These are phyloP conservation scores for Poicephalus meyeri DNA, from an alignment of 2,113 vertebrate species.

Conservation along the genomic window DNA sequence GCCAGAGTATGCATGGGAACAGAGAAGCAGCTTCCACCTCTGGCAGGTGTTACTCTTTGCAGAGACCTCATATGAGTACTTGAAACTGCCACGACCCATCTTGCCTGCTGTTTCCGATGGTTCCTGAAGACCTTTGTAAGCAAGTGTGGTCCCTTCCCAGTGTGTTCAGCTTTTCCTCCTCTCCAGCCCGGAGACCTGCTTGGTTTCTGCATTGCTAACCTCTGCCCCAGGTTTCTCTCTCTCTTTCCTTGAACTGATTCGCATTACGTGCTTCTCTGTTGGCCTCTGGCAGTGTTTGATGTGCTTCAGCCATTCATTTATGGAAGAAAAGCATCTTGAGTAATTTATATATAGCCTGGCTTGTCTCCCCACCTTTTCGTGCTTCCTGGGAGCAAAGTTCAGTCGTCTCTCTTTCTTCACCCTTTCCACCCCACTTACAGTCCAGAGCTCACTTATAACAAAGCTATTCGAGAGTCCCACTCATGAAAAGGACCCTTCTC, in stretches of 20 bases:
- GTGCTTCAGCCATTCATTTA: not conserved
- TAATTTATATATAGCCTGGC: not conserved
- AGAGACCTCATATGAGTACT: not conserved
- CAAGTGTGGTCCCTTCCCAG: not conserved
- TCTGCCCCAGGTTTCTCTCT: not conserved
- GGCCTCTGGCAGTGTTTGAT: not conserved
- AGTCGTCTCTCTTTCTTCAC: not conserved
- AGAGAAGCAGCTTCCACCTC: not conserved
- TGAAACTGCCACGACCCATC: not conserved
- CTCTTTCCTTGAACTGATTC: not conserved
- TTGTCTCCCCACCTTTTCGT: not conserved
- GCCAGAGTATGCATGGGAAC: not conserved
- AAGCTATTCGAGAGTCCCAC: not conserved
- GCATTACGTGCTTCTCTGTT: not conserved
- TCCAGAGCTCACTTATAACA: not conserved
- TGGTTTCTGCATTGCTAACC: too few relatives aligned
- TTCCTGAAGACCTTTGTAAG: not conserved
- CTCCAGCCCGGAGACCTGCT: not conserved
- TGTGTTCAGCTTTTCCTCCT: not conserved
- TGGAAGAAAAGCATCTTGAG: not conserved
- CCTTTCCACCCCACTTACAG: not conserved
- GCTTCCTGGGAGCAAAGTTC: not conserved
- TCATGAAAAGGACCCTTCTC: not conserved
- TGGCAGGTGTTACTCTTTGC: conserved; percentile 11
- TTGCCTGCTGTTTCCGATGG: not conserved